phyloP scores from a whole-genome alignment of 2,113 vertebrate genomes.

The Burhinus bistriatus region DNA sequence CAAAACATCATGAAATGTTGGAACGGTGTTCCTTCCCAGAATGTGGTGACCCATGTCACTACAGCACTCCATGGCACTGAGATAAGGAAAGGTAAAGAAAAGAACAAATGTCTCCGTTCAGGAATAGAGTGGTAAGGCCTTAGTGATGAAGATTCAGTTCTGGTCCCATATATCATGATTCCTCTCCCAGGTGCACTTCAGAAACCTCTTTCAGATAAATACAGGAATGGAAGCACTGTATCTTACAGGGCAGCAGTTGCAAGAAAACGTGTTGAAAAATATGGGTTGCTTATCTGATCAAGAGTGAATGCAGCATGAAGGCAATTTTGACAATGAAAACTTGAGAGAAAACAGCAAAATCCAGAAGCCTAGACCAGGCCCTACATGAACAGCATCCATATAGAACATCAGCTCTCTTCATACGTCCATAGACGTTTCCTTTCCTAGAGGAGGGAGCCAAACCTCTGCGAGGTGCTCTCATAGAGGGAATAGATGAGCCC shows the following conservation, averaged over 20 bases:
- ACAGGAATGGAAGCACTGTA: not conserved
- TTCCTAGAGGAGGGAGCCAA: not conserved
- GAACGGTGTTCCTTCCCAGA: not conserved
- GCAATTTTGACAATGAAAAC: not conserved
- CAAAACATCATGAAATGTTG: not conserved
- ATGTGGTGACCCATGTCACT: not conserved
- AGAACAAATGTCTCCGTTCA: not conserved
- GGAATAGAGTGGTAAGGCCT: not conserved
- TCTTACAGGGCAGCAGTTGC: not conserved
- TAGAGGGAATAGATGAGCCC: not conserved
- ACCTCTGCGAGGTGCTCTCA: not conserved
- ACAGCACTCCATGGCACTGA: not conserved
- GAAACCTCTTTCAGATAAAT: not conserved
- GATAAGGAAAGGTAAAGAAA: not conserved
- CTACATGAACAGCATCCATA: not conserved
- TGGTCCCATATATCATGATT: not conserved
- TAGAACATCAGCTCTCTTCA: not conserved
- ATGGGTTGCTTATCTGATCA: not conserved
- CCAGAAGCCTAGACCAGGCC: not conserved
- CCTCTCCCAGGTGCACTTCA: not conserved
- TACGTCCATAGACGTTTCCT: not conserved
- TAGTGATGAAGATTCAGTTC: not conserved
- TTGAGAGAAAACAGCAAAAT: not conserved
- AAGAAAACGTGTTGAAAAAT: not conserved
- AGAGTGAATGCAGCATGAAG: not conserved